These are phyloP conservation scores for Hyles vespertilio DNA, from an alignment of 1,140 invertebrate genomes.

Conservation along the genomic window DNA sequence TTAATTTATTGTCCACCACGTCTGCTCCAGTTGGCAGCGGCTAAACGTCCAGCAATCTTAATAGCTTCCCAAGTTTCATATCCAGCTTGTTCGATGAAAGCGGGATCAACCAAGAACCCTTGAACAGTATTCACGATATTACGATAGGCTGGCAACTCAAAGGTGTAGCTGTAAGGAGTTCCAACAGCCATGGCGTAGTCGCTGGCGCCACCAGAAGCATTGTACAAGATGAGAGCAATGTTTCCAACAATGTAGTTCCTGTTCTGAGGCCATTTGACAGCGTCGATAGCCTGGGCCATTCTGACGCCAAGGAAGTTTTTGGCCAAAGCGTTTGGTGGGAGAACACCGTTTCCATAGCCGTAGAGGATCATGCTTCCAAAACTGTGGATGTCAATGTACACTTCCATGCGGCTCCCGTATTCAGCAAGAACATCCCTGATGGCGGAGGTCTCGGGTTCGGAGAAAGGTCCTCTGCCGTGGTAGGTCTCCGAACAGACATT, in stretches of 20 bases:
- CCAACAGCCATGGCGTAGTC: conserved; percentile 58
- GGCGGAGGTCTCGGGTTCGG: conserved; percentile 80
- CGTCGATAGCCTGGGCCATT: conserved; percentile 56
- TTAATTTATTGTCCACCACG: conserved; percentile 7
- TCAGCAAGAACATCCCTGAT: conserved; percentile 58
- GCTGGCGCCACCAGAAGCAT: conserved; percentile 33
- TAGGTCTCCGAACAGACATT: conserved; percentile 81
- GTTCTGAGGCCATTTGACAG: conserved; percentile 33
- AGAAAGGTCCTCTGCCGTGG: conserved; percentile 81
- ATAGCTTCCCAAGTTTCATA: conserved; percentile 52
- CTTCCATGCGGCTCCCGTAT: conserved; percentile 56
- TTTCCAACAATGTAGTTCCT: conserved; percentile 75
- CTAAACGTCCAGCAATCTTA: conserved; percentile 31
- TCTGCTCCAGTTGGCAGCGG: conserved; percentile 12
- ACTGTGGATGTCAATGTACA: conserved; percentile 79
- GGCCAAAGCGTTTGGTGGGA: conserved; percentile 68
- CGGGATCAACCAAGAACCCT: conserved; percentile 48
- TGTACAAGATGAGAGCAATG: conserved; percentile 66
- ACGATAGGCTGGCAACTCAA: conserved; percentile 83
- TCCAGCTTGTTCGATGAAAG: conserved; percentile 47
- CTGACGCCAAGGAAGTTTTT: conserved; percentile 48
- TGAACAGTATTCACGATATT: conserved; percentile 49
- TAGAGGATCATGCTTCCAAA: conserved; percentile 81
- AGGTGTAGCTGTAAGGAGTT: conserved; percentile 79
- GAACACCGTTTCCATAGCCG: conserved; percentile 77